Percentiles rank a stretch among this genome's conserved stretches.
Conservation (phyloP, 1,140 invertebrate species). For the Sogatella furcifera region DNA sequence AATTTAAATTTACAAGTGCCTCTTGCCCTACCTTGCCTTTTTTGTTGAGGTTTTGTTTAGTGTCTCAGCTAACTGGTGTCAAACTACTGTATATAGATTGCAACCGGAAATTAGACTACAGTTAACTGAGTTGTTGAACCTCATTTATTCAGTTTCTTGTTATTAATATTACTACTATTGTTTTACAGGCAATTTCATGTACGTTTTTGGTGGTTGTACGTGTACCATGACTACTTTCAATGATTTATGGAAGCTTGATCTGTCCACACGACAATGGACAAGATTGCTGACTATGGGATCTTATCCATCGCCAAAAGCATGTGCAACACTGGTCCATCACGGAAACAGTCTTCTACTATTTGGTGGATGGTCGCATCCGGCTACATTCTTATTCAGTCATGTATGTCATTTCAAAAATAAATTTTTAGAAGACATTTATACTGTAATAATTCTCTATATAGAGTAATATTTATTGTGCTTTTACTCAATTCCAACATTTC, state of each 20-base stretch:
- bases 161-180: neutral
- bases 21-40: too few species aligned
- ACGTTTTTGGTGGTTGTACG: conserved; percentile 94
- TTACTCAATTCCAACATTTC: too few species aligned
- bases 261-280: conserved; percentile 72
- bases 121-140: too few species aligned
- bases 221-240: conserved; percentile 91
- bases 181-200: conserved; percentile 62
- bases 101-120: too few species aligned
- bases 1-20: too few species aligned
- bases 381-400: conserved; percentile 81
- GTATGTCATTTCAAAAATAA: conserved; percentile 32
- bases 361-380: conserved; percentile 93
- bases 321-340: conserved; percentile 79
- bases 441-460: too few species aligned
- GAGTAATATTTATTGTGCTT: too few species aligned
- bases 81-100: too few species aligned
- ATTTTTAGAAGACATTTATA: too few species aligned
- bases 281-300: conserved; percentile 69
- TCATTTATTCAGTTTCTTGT: too few species aligned
- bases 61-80: too few species aligned
- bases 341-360: conserved; percentile 78
- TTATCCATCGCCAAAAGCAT: conserved; percentile 94
- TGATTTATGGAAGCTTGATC: conserved; percentile 90
- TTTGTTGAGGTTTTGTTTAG: too few species aligned